Evolutionary conservation across 2,113 vertebrate genomes (phyloP).

Genomic region (Pungitius pungitius): DNA sequence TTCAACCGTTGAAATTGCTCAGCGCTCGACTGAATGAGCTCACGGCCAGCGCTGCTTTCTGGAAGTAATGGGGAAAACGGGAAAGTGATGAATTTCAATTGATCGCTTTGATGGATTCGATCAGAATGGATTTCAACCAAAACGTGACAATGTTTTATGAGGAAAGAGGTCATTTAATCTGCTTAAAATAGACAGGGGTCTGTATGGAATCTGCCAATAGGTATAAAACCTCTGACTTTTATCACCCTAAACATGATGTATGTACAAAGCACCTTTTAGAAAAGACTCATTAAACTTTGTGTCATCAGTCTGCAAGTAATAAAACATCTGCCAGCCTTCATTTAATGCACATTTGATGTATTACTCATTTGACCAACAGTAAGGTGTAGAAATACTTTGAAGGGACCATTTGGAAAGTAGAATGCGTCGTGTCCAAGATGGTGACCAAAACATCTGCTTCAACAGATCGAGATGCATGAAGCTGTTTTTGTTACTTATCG

Average conservation of each 20-base stretch:
- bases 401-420: no score
- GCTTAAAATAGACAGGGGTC: not conserved
- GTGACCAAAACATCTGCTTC: not conserved
- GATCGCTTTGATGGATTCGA: constrained; percentile 23
- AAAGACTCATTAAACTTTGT: not conserved
- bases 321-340: not conserved
- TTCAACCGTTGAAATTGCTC: constrained; percentile 16
- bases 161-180: constrained; percentile 10
- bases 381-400: no score
- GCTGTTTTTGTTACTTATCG: not conserved
- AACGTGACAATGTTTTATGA: constrained; percentile 11
- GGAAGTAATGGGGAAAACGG: constrained; percentile 34
- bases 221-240: not conserved
- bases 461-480: not conserved
- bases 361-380: not conserved
- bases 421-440: no score
- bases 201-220: not conserved
- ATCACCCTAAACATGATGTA: not conserved
- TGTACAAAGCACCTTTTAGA: no score
- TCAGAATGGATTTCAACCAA: constrained; percentile 19
- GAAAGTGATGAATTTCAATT: constrained; percentile 35
- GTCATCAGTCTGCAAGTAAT: not conserved
- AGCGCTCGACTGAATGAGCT: constrained; percentile 34
- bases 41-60: constrained; percentile 13
- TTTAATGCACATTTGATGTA: not conserved